phyloP scores from a whole-genome alignment of 2,888 invertebrate genomes.

The Cheilosia vernalis region DNA sequence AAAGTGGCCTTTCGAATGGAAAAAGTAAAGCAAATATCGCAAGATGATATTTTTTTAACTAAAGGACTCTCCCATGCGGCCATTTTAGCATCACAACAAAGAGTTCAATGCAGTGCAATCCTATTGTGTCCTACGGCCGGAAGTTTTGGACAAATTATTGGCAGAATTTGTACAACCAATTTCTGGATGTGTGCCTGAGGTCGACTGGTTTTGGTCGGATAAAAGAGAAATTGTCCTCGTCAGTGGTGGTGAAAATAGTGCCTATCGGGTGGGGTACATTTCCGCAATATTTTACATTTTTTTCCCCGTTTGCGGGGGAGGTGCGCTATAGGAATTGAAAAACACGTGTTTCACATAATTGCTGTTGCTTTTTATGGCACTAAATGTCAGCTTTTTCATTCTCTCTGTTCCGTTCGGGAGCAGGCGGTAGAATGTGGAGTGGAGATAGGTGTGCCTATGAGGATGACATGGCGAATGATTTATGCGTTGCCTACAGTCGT shows the following conservation, averaged over 20 bases:
- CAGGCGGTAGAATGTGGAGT: neutral
- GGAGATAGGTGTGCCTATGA: conserved; percentile 3
- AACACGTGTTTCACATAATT: conserved; percentile 58
- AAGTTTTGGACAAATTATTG: conserved; percentile 41
- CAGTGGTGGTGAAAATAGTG: conserved; percentile 23
- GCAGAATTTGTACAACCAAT: conserved; percentile 40
- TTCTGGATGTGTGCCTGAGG: conserved; percentile 7
- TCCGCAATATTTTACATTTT: conserved; percentile 17
- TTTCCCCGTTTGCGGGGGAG: neutral
- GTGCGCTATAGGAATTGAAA: neutral
- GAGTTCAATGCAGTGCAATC: neutral
- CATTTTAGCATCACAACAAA: conserved; percentile 15
- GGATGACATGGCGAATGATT: conserved; percentile 27
- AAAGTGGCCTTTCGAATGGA: neutral
- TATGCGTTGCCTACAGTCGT: conserved; percentile 36
- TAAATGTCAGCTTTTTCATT: conserved; percentile 36
- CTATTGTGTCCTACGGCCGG: neutral
- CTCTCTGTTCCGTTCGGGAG: neutral
- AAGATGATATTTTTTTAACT: neutral
- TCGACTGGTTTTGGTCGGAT: neutral
- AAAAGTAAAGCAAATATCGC: conserved; percentile 20
- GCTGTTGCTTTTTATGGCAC: conserved; percentile 43
- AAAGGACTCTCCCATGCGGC: neutral
- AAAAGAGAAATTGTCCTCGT: conserved; percentile 23
- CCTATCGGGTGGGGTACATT: conserved; percentile 4